Conservation (phyloP, 2,888 invertebrate genomes). For the Dendrolimus houi region DNA sequence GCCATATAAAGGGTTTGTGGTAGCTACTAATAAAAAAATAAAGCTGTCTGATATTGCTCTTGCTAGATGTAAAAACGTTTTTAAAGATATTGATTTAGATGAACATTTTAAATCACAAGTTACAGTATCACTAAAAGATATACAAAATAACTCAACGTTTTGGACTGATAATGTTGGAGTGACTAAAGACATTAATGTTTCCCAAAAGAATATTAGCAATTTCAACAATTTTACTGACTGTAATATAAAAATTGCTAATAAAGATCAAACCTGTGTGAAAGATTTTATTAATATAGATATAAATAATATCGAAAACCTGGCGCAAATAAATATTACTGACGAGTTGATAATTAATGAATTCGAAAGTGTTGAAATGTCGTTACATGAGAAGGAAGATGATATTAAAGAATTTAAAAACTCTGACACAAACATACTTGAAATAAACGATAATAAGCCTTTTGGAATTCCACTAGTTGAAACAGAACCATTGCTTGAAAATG, state of each 20-base stretch:
- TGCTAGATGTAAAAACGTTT: slow-evolving; percentile 23
- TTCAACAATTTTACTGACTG: not conserved
- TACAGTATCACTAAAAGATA: not conserved
- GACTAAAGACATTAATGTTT: too few relatives aligned
- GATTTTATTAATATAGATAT: not conserved
- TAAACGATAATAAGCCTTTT: not conserved
- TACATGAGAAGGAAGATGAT: slow-evolving; percentile 13
- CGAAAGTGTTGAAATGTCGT: slow-evolving; percentile 30
- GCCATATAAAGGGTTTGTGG: slow-evolving; percentile 34
- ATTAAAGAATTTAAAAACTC: not conserved
- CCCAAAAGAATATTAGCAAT: too few relatives aligned
- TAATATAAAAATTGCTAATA: slow-evolving; percentile 8
- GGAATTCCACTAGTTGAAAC: not conserved
- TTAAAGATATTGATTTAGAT: slow-evolving; percentile 22
- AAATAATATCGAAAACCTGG: not conserved
- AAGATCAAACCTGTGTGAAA: slow-evolving; percentile 4
- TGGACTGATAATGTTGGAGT: too few relatives aligned
- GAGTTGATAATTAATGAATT: slow-evolving; percentile 32
- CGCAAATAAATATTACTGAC: slow-evolving; percentile 24
- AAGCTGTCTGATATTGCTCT: slow-evolving; percentile 30
- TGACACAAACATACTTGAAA: too few relatives aligned
- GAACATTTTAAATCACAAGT: slow-evolving; percentile 1
- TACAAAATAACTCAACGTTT: not conserved
- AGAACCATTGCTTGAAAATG: not conserved
- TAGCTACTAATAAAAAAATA: slow-evolving; percentile 41